Conservation (phyloP, 2,113 vertebrate species). For the Bos indicus region DNA sequence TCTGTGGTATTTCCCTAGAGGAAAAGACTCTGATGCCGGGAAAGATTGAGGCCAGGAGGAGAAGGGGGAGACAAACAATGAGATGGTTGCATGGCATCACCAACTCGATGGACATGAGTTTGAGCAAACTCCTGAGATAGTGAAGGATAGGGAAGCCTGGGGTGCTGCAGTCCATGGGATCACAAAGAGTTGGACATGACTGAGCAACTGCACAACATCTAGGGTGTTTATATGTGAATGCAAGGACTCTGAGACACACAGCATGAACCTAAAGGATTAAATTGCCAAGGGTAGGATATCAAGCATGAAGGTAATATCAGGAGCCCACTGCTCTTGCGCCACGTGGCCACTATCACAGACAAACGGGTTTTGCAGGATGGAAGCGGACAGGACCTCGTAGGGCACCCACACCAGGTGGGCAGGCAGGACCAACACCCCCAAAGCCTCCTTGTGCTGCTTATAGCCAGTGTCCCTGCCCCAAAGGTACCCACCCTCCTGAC, state of each 20-base stretch:
- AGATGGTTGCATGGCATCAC: background rate
- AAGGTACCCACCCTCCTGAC: background rate
- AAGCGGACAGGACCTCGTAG: fast-evolving
- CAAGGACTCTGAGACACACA: background rate
- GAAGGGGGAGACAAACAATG: background rate
- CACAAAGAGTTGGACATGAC: background rate
- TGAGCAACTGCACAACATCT: background rate
- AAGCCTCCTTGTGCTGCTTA: background rate
- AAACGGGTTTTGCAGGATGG: background rate
- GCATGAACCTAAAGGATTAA: background rate
- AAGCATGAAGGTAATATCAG: fast-evolving
- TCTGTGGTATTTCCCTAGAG: background rate
- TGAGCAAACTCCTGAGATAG: background rate
- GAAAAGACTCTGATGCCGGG: background rate
- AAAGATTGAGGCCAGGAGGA: background rate
- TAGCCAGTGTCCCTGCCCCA: background rate
- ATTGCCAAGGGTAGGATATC: background rate
- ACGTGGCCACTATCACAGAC: background rate
- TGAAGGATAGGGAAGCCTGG: background rate
- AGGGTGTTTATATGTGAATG: background rate
- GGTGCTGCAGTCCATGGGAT: background rate
- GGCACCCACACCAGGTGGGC: background rate
- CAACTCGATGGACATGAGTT: background rate
- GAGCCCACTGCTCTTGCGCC: background rate
- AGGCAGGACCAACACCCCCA: fast-evolving